These are phyloP conservation scores for Coilia nasus DNA, from an alignment of 2,797 vertebrate genomes.

Conservation along the genomic window DNA sequence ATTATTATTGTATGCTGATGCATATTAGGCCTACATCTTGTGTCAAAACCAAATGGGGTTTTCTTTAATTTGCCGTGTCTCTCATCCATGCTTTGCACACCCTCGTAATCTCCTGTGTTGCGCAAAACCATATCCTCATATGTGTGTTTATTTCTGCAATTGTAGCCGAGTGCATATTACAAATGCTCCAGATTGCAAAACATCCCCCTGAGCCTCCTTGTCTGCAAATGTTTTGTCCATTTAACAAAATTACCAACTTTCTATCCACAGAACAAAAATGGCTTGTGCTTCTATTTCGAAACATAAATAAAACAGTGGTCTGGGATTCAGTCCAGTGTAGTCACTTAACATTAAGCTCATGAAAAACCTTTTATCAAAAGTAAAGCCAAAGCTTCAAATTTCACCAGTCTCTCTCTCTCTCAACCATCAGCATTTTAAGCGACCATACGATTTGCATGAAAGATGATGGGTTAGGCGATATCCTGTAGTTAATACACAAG, in stretches of 20 bases:
- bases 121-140: not conserved
- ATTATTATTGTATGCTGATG: not conserved
- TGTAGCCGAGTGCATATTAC: not conserved
- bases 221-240: constrained; percentile 11
- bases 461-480: not conserved
- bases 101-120: too few relatives aligned
- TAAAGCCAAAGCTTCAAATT: constrained; percentile 2
- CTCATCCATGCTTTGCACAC: too few relatives aligned
- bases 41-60: not conserved
- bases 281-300: not conserved
- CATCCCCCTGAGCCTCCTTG: constrained; percentile 8
- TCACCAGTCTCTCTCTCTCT: not conserved
- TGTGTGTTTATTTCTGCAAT: not conserved
- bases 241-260: constrained; percentile 25
- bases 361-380: constrained; percentile 24
- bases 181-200: constrained; percentile 8
- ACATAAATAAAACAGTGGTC: constrained; percentile 21
- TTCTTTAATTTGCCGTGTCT: not conserved
- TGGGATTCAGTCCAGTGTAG: constrained; percentile 8
- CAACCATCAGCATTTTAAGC: not conserved
- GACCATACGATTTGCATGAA: not conserved
- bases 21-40: not conserved
- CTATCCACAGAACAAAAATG: constrained; percentile 7
- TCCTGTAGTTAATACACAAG: not conserved
- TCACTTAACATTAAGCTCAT: constrained; percentile 9